phyloP scores from a whole-genome alignment of 1,140 invertebrate genomes.

The Neodiprion lecontei region DNA sequence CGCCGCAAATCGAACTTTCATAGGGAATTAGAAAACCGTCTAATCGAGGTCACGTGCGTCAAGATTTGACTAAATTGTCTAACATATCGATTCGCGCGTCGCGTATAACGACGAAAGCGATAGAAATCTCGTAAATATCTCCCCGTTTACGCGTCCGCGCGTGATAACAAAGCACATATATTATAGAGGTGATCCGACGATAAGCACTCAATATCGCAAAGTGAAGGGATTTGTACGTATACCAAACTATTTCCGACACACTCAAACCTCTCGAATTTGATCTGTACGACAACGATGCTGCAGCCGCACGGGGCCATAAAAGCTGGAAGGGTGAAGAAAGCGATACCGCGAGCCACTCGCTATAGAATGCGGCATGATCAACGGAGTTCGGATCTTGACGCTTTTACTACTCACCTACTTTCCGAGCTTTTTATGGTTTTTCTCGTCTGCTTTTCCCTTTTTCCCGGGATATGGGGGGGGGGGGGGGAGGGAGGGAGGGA shows the following conservation, averaged over 20 bases:
- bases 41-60: no score
- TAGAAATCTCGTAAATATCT: no score
- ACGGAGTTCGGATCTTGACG: conserved; percentile 1
- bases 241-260: not conserved
- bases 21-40: no score
- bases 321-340: not conserved
- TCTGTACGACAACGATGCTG: not conserved
- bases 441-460: not conserved
- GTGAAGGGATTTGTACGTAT: not conserved
- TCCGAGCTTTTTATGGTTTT: conserved; percentile 1
- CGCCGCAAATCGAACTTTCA: no score
- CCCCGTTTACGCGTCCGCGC: no score
- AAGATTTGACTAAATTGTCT: no score
- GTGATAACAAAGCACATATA: no score
- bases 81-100: no score
- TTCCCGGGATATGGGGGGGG: not conserved
- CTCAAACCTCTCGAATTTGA: not conserved
- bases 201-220: no score
- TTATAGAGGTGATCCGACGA: no score
- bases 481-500: not conserved
- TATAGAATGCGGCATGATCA: conserved; percentile 1
- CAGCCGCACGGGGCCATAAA: not conserved
- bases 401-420: conserved; percentile 4
- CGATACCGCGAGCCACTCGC: not conserved
- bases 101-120: no score